These are phyloP conservation scores for Drosophila pseudotalamancana DNA, from an alignment of 2,888 invertebrate genomes.

Conservation along the genomic window DNA sequence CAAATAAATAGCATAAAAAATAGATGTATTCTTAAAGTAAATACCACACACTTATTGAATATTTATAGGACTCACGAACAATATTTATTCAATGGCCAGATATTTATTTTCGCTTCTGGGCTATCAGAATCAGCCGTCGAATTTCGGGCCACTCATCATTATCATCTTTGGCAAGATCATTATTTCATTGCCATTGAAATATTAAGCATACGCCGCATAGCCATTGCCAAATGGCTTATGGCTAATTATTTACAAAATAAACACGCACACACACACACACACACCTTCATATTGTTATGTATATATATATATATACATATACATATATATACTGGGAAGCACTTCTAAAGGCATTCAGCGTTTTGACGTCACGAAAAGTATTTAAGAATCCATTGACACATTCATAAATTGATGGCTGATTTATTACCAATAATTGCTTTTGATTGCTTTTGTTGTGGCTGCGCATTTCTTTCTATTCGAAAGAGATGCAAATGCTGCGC, in stretches of 20 bases:
- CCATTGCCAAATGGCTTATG: constrained; percentile 52
- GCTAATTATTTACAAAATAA: constrained; percentile 60
- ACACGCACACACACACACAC: constrained; percentile 9
- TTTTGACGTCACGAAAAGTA: constrained; percentile 65
- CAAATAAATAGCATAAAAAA: constrained; percentile 5
- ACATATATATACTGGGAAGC: constrained; percentile 8
- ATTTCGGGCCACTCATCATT: constrained; percentile 22
- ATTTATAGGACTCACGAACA: constrained; percentile 10
- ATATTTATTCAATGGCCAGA: constrained; percentile 32
- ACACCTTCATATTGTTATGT: too few relatives aligned
- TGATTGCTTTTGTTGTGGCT: constrained; percentile 62
- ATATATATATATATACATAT: too few relatives aligned
- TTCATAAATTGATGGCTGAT: constrained; percentile 76
- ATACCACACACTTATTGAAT: constrained; percentile 3
- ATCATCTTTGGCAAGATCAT: constrained; percentile 10
- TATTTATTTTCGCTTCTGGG: constrained; percentile 39
- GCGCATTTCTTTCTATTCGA: constrained; percentile 14
- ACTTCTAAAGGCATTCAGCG: background rate
- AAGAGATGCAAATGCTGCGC: constrained; percentile 26
- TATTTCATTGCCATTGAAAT: constrained; percentile 41
- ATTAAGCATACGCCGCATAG: constrained; percentile 58
- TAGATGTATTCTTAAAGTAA: background rate
- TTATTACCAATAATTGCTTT: constrained; percentile 74
- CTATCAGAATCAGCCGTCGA: constrained; percentile 17
- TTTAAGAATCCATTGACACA: constrained; percentile 74